Base-by-base conservation (phyloP, 2,888 invertebrate species). In the Agrochola macilenta region DNA sequence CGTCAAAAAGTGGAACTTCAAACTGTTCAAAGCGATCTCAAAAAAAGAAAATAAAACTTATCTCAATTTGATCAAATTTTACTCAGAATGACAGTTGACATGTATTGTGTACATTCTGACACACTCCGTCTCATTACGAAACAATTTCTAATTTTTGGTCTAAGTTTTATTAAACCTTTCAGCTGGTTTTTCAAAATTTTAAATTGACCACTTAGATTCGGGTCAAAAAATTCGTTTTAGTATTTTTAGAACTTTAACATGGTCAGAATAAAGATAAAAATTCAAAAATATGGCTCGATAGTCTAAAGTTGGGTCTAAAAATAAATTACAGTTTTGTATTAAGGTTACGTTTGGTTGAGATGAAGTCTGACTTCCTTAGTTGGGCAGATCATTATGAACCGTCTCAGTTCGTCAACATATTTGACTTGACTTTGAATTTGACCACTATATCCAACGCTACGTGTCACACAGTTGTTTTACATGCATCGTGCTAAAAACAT, bases 401-500 rank as follows among this genome's bases (percentile, higher is more conserved):
- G 30, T 49, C 30, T 30, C 23, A 49, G 8, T 20, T 46, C 23
- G 14, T 49, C 66, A 30, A 30, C 23, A 68, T 2, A 5, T 49
- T 68, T n/a, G n/a, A n/a, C n/a, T n/a, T n/a, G n/a, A n/a, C n/a
- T 68, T 23, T 11, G 17, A 35, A 52, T n/a, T 17, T 52, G 9
- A 14, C 46, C 5, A 23, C 26, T 26, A 57, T 57, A 26, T 5
- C 17, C 9, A 69, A 35, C 7, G 35, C n/a, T 69, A 69, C 17
- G 69, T 58, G 69, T 11, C 58, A n/a, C 35, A 69, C n/a, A 35
- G 35, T 11, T n/a, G 4, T 57, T 69, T n/a, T 69, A 57, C 69
- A 58, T 58, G 58, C 69, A 58, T 69, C 20, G 69, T 69, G 69
- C 58, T 58, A 39, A 60, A 68, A 35, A 69, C 35, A 69, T n/a